A percentile compares a stretch with the other conserved stretches of the same genome.
phyloP scores from a whole-genome alignment of 2,888 invertebrate genomes.

The Craniophora ligustri region DNA sequence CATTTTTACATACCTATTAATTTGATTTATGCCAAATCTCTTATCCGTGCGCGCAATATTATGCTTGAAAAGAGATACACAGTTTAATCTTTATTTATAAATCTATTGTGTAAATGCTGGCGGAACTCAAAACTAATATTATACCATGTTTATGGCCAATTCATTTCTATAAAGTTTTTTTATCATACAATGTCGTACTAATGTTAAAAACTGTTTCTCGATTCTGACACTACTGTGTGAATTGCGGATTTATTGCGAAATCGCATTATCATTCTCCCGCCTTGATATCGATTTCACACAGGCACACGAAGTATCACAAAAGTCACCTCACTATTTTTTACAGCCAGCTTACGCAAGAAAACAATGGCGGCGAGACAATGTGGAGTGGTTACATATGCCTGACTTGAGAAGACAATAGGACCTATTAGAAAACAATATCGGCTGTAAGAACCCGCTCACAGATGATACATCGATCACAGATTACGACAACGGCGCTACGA shows the following conservation, averaged over 20 bases:
- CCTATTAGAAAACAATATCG: constrained; percentile 72
- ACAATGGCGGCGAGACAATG: constrained; percentile 62
- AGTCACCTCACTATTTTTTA: constrained; percentile 30
- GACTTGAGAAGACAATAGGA: constrained; percentile 57
- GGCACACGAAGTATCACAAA: constrained; percentile 33
- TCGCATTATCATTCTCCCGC: neutral
- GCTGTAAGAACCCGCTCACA: constrained; percentile 45
- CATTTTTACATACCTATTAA: too few species aligned
- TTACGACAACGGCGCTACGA: constrained; percentile 54
- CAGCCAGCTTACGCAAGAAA: constrained; percentile 50
- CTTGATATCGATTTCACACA: constrained; percentile 2
- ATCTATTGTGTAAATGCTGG: too few species aligned
- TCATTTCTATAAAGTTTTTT: too few species aligned
- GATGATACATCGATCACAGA: constrained; percentile 63
- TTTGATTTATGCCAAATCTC: too few species aligned
- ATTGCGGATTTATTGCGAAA: neutral
- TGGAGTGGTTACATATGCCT: constrained; percentile 57
- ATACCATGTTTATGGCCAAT: too few species aligned
- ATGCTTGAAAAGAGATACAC: too few species aligned
- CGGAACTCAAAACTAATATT: too few species aligned
- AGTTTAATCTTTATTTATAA: too few species aligned
- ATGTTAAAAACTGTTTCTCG: neutral
- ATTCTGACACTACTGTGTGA: neutral
- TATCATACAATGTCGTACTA: neutral
- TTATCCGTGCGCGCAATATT: too few species aligned